These are phyloP conservation scores for Crocidura indochinensis DNA, from an alignment of 2,797 vertebrate species.

Conservation along the genomic window DNA sequence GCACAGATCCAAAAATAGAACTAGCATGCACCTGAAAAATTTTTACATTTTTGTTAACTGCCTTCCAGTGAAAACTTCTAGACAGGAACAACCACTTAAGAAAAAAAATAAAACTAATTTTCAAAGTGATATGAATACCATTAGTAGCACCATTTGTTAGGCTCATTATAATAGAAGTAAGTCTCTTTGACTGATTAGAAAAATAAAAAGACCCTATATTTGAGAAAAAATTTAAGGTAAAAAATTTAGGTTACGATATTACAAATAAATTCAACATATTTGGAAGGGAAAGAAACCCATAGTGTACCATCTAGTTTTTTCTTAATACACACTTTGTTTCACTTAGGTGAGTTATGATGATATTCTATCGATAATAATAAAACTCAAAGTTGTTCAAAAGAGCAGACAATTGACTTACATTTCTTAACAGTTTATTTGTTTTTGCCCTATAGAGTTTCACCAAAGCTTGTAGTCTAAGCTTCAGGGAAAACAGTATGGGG, in stretches of 20 bases:
- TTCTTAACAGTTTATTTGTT: slow-evolving; percentile 37
- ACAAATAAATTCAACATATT: slow-evolving; percentile 16
- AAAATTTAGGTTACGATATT: slow-evolving; percentile 44
- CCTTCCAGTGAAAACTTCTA: slow-evolving; percentile 19
- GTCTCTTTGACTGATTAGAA: slow-evolving; percentile 35
- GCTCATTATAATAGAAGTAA: slow-evolving; percentile 36
- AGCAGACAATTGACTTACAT: background rate
- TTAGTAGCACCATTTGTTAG: slow-evolving; percentile 26
- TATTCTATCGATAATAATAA: background rate
- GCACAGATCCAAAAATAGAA: slow-evolving; percentile 56
- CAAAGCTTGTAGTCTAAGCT: background rate
- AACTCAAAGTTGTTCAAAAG: slow-evolving; percentile 14
- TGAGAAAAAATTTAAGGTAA: slow-evolving; percentile 3
- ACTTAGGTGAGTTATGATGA: slow-evolving; percentile 23
- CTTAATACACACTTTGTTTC: background rate
- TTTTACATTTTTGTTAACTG: slow-evolving; percentile 58
- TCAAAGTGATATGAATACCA: background rate
- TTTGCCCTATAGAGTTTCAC: too few relatives aligned
- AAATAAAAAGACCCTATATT: slow-evolving; percentile 1
- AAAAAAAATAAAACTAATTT: slow-evolving; percentile 45
- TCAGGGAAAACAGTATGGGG: background rate
- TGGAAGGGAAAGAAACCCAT: slow-evolving; percentile 33
- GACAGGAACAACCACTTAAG: slow-evolving; percentile 32
- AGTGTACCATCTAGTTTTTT: background rate
- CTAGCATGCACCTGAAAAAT: slow-evolving; percentile 19